Conservation (phyloP, 2,113 vertebrate genomes). For the Catharus bicknelli region DNA sequence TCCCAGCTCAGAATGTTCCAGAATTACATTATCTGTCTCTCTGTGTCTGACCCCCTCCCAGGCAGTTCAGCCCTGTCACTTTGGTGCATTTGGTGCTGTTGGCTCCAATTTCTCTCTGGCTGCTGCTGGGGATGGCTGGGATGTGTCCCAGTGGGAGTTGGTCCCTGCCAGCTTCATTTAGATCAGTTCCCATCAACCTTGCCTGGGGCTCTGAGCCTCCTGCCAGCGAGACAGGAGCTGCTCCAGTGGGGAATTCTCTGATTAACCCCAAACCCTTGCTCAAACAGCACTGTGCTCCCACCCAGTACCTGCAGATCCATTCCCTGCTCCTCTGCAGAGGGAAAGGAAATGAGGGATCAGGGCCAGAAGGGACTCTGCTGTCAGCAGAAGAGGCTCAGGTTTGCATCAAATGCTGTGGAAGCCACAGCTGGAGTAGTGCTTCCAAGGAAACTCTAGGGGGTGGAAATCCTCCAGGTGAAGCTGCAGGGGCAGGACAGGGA, state of each 20-base stretch:
- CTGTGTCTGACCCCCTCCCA: not conserved
- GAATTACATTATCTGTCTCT: not conserved
- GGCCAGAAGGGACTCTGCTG: not conserved
- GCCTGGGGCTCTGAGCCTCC: not conserved
- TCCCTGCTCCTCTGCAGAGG: not conserved
- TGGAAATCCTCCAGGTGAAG: not conserved
- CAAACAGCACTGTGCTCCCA: not conserved
- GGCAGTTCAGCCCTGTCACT: not conserved
- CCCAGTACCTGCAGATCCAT: not conserved
- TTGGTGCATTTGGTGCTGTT: not conserved
- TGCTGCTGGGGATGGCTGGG: not conserved
- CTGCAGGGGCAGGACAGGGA: not conserved
- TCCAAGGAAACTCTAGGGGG: not conserved
- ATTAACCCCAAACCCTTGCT: not conserved
- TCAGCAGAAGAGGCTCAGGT: not conserved
- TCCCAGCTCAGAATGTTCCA: not conserved
- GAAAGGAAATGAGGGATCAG: not conserved
- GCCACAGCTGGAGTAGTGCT: not conserved
- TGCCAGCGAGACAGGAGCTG: not conserved
- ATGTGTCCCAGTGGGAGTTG: accelerated
- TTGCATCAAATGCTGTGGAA: not conserved
- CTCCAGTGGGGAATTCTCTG: not conserved
- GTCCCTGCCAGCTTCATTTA: not conserved
- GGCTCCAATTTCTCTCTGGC: not conserved
- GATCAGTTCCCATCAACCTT: not conserved